These are phyloP conservation scores for Rousettus madagascariensis DNA, from an alignment of 2,797 vertebrate genomes.

Conservation along the genomic window DNA sequence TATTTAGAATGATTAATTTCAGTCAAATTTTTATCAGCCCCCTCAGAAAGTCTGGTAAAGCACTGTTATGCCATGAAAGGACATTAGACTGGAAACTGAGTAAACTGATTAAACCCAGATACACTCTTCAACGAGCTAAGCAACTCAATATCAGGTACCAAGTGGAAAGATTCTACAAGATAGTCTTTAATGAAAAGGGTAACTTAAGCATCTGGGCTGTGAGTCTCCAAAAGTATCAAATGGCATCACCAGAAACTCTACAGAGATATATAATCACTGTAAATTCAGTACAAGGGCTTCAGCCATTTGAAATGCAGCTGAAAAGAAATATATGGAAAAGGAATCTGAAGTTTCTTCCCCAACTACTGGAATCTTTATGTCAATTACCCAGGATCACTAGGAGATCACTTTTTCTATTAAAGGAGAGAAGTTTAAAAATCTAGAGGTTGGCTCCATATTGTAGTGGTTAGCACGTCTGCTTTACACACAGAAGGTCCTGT, in stretches of 20 bases:
- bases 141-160: not conserved
- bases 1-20: conserved; percentile 17
- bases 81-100: not conserved
- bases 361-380: not conserved
- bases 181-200: conserved; percentile 24
- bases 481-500: too few species aligned
- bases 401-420: not conserved
- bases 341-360: not conserved
- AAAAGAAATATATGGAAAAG: not conserved
- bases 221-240: conserved; percentile 24
- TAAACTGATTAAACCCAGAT: not conserved
- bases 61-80: not conserved
- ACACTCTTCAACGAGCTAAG: not conserved
- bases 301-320: conserved; percentile 6
- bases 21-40: not conserved
- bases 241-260: not conserved
- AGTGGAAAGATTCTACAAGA: conserved; percentile 4
- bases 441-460: not conserved
- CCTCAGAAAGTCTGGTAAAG: conserved; percentile 29
- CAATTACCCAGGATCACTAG: not conserved
- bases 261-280: not conserved
- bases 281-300: not conserved
- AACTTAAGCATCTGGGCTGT: not conserved
- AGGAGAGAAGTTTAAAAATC: conserved; percentile 3
- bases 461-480: too few species aligned